Evolutionary conservation across 1,140 invertebrate species (phyloP), one percentile per base, ranked within the genome.

Genomic region (Scylla paramamosain): DNA sequence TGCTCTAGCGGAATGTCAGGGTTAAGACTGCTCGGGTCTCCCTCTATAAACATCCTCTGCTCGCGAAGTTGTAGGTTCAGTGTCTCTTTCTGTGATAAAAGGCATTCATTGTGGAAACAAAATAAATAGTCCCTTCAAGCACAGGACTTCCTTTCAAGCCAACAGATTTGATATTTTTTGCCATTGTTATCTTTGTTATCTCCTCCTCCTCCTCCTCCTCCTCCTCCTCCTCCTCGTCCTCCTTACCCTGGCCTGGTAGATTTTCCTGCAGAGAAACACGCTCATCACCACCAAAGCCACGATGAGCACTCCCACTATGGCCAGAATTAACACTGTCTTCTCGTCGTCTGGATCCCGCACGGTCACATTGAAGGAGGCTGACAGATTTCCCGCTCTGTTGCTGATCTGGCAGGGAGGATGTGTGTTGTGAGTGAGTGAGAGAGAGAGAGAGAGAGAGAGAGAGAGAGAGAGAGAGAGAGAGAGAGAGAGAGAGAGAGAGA

Each of bases 1-100:
- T 99, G 99, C 90, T 98, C 98, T 0, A 99, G 97, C 0, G 98
- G 98, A 28, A 99, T 97, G 14, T 99, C 98, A 0, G 98, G 98
- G 97, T 99, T 99, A 12, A 99, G 97, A 86, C 98, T 98, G 91
- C 98, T 98, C 7, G 98, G 97, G 12, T 98, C 98, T 0, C 98
- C 98, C 96, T 98, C 98, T 96, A 98, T 98, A 96, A 99, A 99
- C 96, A 98, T 95, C 48, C 96, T 94, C 59, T 96, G 96, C 28
- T 96, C 88, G 45, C 94, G 92, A 16, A 92, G 91, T 8, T 91
- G 94, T 31, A 96, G 96, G 59, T 84, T 95, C 20, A 52, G 91
- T 12, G 52, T 82, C 28, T 90, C 87, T 86, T 67, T 94, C 94
- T 91, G 86, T 28, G 10, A 32, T 31, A 31, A 82, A 90, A 59